These are phyloP conservation scores for Amitus sp. DNA, from an alignment of 2,888 invertebrate genomes.

Conservation along the genomic window DNA sequence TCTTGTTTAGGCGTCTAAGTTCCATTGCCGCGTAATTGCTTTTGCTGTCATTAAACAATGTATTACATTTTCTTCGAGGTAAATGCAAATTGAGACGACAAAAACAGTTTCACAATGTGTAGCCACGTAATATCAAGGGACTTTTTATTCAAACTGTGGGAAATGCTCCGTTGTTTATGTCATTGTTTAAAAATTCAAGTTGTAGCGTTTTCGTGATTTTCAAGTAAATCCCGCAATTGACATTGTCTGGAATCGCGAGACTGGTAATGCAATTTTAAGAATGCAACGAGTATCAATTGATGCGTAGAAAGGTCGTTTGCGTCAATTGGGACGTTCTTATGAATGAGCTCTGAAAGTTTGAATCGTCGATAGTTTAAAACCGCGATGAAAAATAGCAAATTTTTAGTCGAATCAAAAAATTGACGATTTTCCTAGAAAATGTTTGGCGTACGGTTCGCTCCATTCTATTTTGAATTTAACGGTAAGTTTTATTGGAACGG, in stretches of 20 bases:
- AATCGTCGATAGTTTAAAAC: background rate
- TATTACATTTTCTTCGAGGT: constrained; percentile 9
- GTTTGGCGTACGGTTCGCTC: too few species aligned
- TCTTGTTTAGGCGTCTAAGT: background rate
- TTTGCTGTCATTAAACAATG: background rate
- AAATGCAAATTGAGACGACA: constrained; percentile 12
- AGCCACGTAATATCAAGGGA: background rate
- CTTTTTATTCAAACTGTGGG: background rate
- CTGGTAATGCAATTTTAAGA: background rate
- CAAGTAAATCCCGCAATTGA: too few species aligned
- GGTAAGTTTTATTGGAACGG: too few species aligned
- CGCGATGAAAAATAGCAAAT: background rate
- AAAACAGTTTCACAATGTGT: constrained; percentile 3
- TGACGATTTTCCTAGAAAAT: too few species aligned
- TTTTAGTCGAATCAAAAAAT: too few species aligned
- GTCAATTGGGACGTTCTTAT: background rate
- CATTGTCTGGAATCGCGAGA: background rate
- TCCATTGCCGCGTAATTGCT: background rate
- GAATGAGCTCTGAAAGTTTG: background rate
- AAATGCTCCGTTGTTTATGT: background rate
- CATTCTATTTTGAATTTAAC: too few species aligned
- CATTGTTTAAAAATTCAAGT: too few species aligned
- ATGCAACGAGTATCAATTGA: background rate
- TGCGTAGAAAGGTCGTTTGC: background rate
- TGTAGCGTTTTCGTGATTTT: too few species aligned